Conservation (phyloP, 2,113 vertebrate genomes). For the Sphaerodactylus townsendi region DNA sequence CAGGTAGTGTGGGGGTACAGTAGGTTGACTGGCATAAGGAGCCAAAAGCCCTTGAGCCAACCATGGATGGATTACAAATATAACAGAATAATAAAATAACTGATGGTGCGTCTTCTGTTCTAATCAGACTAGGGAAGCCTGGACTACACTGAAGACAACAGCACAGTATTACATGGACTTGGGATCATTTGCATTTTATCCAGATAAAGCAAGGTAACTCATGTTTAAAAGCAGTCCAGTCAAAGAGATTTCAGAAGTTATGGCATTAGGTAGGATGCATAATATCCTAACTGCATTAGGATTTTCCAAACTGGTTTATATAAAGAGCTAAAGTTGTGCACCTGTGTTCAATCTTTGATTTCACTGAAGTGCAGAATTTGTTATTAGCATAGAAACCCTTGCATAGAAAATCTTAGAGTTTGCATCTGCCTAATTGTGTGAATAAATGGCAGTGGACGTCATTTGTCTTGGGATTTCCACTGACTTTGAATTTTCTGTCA, state of each 20-base stretch:
- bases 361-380: not conserved
- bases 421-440: no score
- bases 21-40: no score
- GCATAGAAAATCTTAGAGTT: not conserved
- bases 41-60: no score
- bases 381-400: no score
- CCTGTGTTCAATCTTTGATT: not conserved
- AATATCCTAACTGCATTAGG: not conserved
- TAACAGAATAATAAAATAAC: no score
- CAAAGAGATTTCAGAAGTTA: not conserved
- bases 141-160: conserved; percentile 63
- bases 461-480: no score
- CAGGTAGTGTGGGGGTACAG: no score
- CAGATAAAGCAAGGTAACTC: not conserved
- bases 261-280: not conserved
- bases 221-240: not conserved
- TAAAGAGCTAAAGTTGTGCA: not conserved
- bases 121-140: conserved; percentile 59
- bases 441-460: no score
- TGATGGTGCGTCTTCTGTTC: conserved; percentile 12
- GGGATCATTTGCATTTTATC: conserved; percentile 26
- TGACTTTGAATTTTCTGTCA: no score
- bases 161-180: conserved; percentile 60
- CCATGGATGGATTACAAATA: no score
- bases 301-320: not conserved